Conservation (phyloP, 2,113 vertebrate genomes). For the Petroica traversi region DNA sequence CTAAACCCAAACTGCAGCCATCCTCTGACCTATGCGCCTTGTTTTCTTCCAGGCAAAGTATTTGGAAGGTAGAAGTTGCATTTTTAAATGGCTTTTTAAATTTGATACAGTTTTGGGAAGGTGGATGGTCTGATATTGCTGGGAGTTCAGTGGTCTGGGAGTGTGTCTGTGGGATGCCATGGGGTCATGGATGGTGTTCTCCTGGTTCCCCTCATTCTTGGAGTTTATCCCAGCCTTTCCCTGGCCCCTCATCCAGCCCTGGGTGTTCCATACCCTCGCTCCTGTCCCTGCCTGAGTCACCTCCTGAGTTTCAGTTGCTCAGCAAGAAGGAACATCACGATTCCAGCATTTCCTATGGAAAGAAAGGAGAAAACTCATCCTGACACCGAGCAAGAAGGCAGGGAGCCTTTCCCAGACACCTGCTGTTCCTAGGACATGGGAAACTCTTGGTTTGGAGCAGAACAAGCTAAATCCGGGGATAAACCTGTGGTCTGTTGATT, state of each 20-base stretch:
- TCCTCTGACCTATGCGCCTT: fast-evolving
- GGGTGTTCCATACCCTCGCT: not conserved
- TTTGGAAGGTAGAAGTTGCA: not conserved
- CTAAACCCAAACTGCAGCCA: not conserved
- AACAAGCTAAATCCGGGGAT: not conserved
- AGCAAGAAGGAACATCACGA: fast-evolving
- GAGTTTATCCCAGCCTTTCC: not conserved
- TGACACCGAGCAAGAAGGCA: not conserved
- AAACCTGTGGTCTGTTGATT: not conserved
- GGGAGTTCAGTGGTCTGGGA: not conserved
- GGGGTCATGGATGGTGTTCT: not conserved
- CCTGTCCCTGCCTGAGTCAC: no score
- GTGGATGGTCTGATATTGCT: not conserved
- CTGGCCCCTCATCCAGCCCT: not conserved
- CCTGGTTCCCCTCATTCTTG: not conserved
- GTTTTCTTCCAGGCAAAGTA: not conserved
- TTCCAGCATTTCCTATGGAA: not conserved
- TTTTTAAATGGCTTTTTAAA: not conserved
- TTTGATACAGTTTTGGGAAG: fast-evolving
- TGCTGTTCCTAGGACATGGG: not conserved
- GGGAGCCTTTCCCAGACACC: not conserved
- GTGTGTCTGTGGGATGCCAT: fast-evolving
- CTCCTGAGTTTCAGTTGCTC: not conserved
- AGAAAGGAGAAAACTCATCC: not conserved
- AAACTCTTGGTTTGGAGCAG: not conserved